These are phyloP conservation scores for Pantala flavescens DNA, from an alignment of 1,140 invertebrate genomes.

Conservation along the genomic window DNA sequence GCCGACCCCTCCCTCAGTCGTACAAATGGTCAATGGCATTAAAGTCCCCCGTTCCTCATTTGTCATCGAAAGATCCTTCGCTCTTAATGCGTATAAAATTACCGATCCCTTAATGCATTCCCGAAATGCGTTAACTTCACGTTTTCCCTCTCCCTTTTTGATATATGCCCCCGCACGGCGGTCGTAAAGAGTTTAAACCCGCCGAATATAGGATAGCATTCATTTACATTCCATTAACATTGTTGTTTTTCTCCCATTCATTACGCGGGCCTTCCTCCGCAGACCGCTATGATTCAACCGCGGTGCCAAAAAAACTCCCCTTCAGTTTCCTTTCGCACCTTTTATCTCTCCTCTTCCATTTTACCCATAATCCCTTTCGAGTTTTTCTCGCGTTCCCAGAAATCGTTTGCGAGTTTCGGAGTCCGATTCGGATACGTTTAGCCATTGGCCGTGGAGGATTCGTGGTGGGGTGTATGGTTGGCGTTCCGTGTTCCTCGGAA, in stretches of 20 bases:
- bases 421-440: too few species aligned
- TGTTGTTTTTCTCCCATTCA: neutral
- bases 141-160: neutral
- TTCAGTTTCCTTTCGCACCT: neutral
- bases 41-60: neutral
- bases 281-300: neutral
- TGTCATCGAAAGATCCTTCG: neutral
- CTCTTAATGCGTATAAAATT: slow-evolving; percentile 7
- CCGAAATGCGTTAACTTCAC: neutral
- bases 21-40: neutral
- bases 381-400: neutral
- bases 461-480: too few species aligned
- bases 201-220: neutral
- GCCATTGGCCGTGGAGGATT: too few species aligned
- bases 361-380: neutral
- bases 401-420: neutral
- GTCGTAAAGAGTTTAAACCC: neutral
- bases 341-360: neutral
- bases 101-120: neutral
- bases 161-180: neutral
- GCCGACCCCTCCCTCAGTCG: neutral
- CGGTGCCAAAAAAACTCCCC: neutral
- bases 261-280: neutral
- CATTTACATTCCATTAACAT: slow-evolving; percentile 10
- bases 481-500: too few species aligned